Evolutionary conservation across 2,113 vertebrate genomes (phyloP).

Genomic region (Heterocephalus glaber): DNA sequence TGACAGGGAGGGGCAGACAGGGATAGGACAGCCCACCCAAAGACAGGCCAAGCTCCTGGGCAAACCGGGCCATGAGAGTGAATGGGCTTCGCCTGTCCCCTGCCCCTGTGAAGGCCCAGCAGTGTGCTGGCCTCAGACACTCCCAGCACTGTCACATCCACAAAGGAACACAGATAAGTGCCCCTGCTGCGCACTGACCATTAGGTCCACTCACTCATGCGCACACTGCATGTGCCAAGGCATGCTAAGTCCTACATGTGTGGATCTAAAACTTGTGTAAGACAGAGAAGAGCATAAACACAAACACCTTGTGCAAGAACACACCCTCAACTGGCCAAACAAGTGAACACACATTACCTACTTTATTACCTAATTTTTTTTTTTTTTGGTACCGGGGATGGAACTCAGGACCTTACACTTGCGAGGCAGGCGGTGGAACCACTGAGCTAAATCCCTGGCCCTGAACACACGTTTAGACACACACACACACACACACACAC

Average conservation of each 20-base stretch:
- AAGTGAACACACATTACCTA: neutral
- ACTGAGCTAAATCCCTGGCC: too few relatives aligned
- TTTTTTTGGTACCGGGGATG: too few relatives aligned
- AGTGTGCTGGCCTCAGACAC: neutral
- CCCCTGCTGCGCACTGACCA: neutral
- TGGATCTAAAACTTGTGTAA: neutral
- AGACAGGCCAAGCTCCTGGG: neutral
- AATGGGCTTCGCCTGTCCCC: neutral
- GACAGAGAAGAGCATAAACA: neutral
- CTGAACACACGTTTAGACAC: too few relatives aligned
- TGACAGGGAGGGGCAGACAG: conserved; percentile 72
- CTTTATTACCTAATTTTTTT: too few relatives aligned
- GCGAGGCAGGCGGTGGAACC: too few relatives aligned
- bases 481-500: too few relatives aligned
- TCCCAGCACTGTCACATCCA: neutral
- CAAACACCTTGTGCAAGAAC: neutral
- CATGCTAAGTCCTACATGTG: neutral
- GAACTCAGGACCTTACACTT: too few relatives aligned
- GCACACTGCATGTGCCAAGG: neutral
- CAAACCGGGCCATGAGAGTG: neutral
- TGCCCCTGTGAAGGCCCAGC: neutral
- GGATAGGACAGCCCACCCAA: neutral
- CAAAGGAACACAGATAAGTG: neutral
- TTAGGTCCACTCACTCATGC: neutral
- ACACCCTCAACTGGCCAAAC: neutral